Base-by-base conservation (phyloP, 1,140 invertebrate genomes). In the Grapholita molesta region DNA sequence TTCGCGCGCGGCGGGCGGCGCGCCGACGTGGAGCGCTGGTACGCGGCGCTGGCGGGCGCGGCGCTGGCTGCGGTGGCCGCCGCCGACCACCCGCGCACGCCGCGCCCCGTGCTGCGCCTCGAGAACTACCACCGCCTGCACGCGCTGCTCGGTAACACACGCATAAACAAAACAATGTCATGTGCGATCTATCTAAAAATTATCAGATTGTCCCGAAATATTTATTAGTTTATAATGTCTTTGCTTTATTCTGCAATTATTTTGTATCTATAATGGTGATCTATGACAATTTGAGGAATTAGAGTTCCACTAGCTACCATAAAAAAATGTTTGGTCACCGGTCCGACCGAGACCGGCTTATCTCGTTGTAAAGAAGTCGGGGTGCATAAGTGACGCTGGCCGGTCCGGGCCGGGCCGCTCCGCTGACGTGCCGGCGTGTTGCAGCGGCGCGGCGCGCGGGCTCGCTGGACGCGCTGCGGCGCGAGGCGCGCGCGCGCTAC, bases 111-210 rank as follows among this genome's bases (percentile, higher is more conserved):
- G 52, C 95, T 99, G 35, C 97, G 97, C 92, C 97, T 99, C 95
- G 97, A 99, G 94, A 99, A 99, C 92, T 99, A 97, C 88, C 98
- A 99, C 94, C 96, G 98, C 84, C 94, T 99, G 79, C 96, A 97
- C 85, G 97, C 95, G 18, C 91, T 97, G 57, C 91, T 99, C 65
- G 42, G 42, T 48, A 1, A n/a, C 4, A 15, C 18, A 42, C 3
- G 15, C 35, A 11, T 38, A 38, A 12, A 38, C 0, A 12, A 38
- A 12, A 5, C 35, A n/a, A n/a, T n/a, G n/a, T n/a, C n/a, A n/a
- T n/a, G n/a, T n/a, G n/a, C n/a, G n/a, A n/a, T n/a, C n/a, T n/a
- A n/a, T n/a, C n/a, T n/a, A n/a, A n/a, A n/a, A n/a, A n/a, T n/a
- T n/a, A n/a, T n/a, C n/a, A n/a, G n/a, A n/a, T n/a, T n/a, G n/a